Conservation (phyloP, 2,113 vertebrate species). For the Pogona vitticeps region DNA sequence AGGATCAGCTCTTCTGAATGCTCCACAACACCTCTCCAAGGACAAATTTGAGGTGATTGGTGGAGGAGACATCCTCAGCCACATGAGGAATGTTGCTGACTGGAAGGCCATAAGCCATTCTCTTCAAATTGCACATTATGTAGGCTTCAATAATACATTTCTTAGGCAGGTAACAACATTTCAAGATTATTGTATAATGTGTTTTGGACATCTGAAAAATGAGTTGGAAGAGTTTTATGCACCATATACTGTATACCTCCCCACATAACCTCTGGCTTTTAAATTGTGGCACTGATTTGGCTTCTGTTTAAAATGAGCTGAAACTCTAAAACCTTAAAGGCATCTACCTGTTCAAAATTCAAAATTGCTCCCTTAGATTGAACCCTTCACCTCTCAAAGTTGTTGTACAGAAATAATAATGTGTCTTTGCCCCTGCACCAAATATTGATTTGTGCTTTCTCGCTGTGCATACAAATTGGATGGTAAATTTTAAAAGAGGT, state of each 20-base stretch:
- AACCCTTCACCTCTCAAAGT: background rate
- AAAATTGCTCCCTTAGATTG: background rate
- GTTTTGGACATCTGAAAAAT: background rate
- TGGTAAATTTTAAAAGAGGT: background rate
- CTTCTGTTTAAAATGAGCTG: background rate
- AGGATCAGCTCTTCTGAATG: no score
- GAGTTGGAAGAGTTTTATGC: background rate
- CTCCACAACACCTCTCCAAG: no score
- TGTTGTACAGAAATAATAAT: background rate
- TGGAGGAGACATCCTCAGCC: no score
- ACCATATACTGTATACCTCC: background rate
- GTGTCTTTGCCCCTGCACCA: no score
- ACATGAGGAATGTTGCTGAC: background rate
- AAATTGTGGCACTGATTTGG: background rate
- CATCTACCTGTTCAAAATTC: background rate
- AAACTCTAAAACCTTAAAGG: background rate
- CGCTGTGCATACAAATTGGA: background rate
- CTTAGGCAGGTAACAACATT: background rate
- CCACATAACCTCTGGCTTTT: background rate
- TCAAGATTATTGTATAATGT: background rate
- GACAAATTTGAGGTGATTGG: background rate
- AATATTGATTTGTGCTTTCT: background rate
- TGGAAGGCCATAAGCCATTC: background rate
- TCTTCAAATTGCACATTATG: background rate
- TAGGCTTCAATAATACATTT: background rate